These are phyloP conservation scores for Anguilla anguilla DNA, from an alignment of 2,797 vertebrate genomes.

Conservation along the genomic window DNA sequence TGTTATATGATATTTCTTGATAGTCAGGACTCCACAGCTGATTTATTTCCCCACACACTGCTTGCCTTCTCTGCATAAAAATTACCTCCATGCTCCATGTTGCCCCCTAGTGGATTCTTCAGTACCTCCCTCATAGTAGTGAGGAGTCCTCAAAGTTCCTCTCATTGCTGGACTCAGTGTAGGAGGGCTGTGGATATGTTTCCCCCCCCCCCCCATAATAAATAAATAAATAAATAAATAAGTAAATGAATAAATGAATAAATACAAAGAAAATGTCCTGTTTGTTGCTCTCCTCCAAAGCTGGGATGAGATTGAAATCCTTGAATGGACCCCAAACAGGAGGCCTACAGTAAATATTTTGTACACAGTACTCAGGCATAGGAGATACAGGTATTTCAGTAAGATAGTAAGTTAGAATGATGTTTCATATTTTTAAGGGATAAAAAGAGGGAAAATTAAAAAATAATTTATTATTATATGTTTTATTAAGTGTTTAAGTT, in stretches of 20 bases:
- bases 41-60: not conserved
- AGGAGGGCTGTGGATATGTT: conserved; percentile 88
- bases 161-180: conserved; percentile 90
- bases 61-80: not conserved
- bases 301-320: conserved; percentile 59
- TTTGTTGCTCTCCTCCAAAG: too few relatives aligned
- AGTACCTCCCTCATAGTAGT: conserved; percentile 94
- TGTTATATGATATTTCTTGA: conserved; percentile 40
- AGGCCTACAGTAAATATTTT: too few relatives aligned
- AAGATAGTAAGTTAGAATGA: too few relatives aligned
- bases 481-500: not conserved
- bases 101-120: not conserved
- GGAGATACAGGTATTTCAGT: too few relatives aligned
- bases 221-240: too few relatives aligned
- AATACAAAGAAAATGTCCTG: too few relatives aligned
- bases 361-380: too few relatives aligned
- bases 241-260: too few relatives aligned
- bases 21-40: not conserved
- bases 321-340: too few relatives aligned
- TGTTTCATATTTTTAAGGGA: too few relatives aligned
- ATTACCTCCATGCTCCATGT: not conserved
- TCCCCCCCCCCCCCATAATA: conserved; percentile 68
- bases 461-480: too few relatives aligned
- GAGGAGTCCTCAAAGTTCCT: conserved; percentile 89
- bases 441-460: too few relatives aligned